Conservation (phyloP, 2,888 invertebrate species). For the Rhamphomyia laevipes region DNA sequence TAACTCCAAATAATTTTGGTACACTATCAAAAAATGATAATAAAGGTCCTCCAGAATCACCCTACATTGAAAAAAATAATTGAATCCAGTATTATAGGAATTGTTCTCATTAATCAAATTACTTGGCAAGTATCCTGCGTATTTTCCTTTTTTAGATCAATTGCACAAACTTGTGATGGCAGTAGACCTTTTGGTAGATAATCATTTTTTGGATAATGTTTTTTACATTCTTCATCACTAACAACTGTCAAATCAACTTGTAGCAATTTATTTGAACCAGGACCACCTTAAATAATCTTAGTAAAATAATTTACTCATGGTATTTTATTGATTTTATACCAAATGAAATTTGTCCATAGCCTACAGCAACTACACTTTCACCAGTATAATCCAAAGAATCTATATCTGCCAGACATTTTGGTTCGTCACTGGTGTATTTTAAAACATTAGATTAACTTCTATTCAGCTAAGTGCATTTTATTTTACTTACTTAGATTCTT, state of each 20-base stretch:
- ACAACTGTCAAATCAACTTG: neutral
- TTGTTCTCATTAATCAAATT: too few species aligned
- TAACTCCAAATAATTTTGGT: conserved; percentile 16
- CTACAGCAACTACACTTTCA: neutral
- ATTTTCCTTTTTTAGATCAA: neutral
- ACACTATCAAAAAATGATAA: neutral
- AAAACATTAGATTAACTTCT: neutral
- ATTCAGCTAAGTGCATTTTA: too few species aligned
- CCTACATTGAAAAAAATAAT: too few species aligned
- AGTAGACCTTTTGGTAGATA: neutral
- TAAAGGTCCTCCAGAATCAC: neutral
- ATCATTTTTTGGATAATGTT: neutral
- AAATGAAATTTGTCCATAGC: neutral
- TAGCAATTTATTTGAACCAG: neutral
- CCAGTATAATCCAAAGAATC: neutral
- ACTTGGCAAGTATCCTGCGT: neutral
- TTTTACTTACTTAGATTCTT: neutral
- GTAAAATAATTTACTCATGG: neutral
- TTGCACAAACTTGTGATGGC: neutral
- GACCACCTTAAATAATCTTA: neutral
- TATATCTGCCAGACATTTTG: neutral
- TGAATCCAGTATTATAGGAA: too few species aligned
- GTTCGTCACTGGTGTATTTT: neutral
- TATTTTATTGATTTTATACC: too few species aligned
- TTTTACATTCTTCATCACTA: neutral